Percentiles rank a stretch among this genome's conserved stretches.
Conservation (phyloP, 2,113 vertebrate genomes). For the Sceloporus tristichus region DNA sequence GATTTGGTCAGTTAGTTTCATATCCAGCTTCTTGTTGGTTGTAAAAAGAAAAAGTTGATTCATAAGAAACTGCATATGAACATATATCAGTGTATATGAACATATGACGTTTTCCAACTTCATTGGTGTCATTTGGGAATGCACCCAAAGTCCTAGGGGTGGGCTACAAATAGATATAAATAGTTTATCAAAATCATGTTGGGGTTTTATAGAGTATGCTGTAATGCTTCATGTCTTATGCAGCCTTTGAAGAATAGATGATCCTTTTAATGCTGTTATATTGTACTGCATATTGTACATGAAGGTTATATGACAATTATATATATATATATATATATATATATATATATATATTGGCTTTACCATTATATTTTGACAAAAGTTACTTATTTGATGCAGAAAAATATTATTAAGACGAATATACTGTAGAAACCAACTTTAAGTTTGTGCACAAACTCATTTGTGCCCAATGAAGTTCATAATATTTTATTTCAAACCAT, state of each 20-base stretch:
- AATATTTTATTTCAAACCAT: background rate
- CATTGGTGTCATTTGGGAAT: background rate
- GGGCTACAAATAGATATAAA: background rate
- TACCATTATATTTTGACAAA: background rate
- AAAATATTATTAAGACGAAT: background rate
- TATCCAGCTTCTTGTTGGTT: background rate
- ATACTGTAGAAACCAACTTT: background rate
- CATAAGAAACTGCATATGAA: background rate
- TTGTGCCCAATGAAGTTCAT: background rate
- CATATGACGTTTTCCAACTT: background rate
- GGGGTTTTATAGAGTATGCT: background rate
- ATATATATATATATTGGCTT: background rate
- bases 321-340: background rate
- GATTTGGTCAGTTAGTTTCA: background rate
- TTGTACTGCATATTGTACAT: background rate
- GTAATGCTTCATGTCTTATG: background rate
- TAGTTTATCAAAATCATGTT: background rate
- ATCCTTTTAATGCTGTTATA: background rate
- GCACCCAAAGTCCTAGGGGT: background rate
- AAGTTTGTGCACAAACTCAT: background rate
- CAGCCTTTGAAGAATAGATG: background rate
- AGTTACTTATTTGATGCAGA: background rate
- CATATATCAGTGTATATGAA: background rate
- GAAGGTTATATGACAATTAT: background rate
- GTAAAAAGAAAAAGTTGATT: background rate